Evolutionary conservation across 64 coral and sea anemone genomes (phyloP).

Genomic region (Dendronephthya gigantea): DNA sequence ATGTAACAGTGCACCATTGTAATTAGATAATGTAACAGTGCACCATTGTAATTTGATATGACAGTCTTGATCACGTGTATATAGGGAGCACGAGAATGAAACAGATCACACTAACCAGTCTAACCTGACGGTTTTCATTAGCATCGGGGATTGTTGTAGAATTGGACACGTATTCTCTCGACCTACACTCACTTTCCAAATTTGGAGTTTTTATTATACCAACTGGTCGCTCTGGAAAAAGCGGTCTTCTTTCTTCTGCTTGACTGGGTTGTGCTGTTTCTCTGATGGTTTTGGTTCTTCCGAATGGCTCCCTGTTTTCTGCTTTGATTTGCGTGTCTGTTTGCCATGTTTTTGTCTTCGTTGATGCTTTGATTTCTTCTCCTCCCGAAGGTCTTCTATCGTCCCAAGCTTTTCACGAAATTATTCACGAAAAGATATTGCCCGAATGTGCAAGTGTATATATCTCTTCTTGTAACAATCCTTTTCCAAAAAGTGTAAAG

Average conservation of each 20-base stretch:
- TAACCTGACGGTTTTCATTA: neutral
- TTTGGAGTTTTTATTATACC: neutral
- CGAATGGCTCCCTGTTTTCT: too few relatives aligned
- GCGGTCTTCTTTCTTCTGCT: neutral
- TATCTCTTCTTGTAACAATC: neutral
- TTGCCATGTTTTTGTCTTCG: neutral
- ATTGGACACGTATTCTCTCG: neutral
- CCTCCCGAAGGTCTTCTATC: neutral
- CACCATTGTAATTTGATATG: too few relatives aligned
- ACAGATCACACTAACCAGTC: neutral
- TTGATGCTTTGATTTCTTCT: neutral
- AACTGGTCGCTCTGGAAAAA: neutral
- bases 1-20: too few relatives aligned
- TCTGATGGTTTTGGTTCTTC: neutral
- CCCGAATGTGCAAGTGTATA: neutral
- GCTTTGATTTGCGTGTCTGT: neutral
- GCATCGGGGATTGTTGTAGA: neutral
- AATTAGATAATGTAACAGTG: too few relatives aligned
- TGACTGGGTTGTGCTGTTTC: neutral
- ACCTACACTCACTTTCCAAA: neutral
- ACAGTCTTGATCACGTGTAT: too few relatives aligned
- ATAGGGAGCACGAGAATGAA: too few relatives aligned
- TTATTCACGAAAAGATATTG: neutral
- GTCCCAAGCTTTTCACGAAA: neutral
- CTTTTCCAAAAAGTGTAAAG: neutral